phyloP scores from a whole-genome alignment of 2,888 invertebrate genomes.

The Volucella inanis region DNA sequence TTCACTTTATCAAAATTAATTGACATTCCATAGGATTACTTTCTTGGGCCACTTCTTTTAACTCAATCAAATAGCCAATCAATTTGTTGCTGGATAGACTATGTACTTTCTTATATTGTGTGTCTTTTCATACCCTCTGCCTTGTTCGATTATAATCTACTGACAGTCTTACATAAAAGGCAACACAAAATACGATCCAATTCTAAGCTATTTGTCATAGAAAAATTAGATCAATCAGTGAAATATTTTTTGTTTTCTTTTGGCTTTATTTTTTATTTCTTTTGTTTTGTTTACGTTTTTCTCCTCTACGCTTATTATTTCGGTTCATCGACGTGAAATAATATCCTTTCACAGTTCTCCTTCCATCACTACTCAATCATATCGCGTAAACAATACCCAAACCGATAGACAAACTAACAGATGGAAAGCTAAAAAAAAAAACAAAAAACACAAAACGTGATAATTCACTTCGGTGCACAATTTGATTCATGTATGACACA shows the following conservation, averaged over 20 bases:
- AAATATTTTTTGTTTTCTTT: background rate
- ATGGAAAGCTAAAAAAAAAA: conserved; percentile 13
- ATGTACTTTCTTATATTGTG: too few species aligned
- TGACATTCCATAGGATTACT: too few species aligned
- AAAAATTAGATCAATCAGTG: conserved; percentile 16
- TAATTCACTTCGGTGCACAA: conserved; percentile 51
- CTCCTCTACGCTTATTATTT: conserved; percentile 9
- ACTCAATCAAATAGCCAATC: too few species aligned
- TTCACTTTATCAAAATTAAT: too few species aligned
- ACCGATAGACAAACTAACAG: background rate
- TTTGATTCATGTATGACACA: conserved; percentile 53
- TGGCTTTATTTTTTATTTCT: background rate
- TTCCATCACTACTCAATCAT: conserved; percentile 52
- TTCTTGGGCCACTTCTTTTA: too few species aligned
- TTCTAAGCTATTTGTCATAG: conserved; percentile 22
- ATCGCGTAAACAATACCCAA: conserved; percentile 16
- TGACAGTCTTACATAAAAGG: background rate
- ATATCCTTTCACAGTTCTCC: conserved; percentile 17
- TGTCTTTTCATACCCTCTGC: too few species aligned
- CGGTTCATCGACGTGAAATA: conserved; percentile 27
- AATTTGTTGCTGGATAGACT: too few species aligned
- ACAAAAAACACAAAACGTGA: conserved; percentile 22
- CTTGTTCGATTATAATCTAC: too few species aligned
- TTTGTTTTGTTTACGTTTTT: background rate
- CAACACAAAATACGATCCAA: conserved; percentile 1